Evolutionary conservation across 2,888 invertebrate species (phyloP), one percentile per base, ranked within the genome.

Genomic region (Tethea ocularis): DNA sequence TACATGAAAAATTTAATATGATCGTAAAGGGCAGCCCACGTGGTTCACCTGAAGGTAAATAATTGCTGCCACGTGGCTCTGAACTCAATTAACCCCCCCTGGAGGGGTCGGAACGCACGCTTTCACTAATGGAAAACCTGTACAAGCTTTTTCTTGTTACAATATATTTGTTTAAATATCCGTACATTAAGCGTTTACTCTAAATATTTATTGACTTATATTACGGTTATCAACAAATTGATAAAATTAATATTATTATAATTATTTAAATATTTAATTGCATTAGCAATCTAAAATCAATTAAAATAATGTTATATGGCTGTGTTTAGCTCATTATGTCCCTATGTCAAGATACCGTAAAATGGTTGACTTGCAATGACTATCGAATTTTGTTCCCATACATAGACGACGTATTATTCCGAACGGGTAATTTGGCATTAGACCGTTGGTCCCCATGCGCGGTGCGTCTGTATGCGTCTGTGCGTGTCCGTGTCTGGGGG

Each of bases 381-480:
- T 46, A 46, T 46, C 20, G 20, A 46, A 46, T 46, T 46, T 7
- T 46, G 10, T 20, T 46, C 54, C 6, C 36, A 67, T 74, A 70
- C 61, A 70, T 73, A 74, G 77, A 77, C 71, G 73, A 80, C 76
- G 82, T 83, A 81, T 77, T 89, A 88, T 89, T 87, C 86, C 78
- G 66, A 71, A 76, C 84, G 87, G 90, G 86, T 91, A 90, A 91
- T 91, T 91, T 90, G 91, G 87, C 88, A 87, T 88, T 88, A 88
- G 87, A 86, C 77, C 77, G 67, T 65, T 72, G 68, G 69, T 75
- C 68, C 66, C 72, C 67, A 38, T 38, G 77, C 70, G 75, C 67
- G 33, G 73, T 75, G 75, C 69, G 77, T 77, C 84, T 78, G 83
- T 82, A 85, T 79, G 87, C 83, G 87, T 82, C 83, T 77, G 81